Conservation (phyloP, 2,797 vertebrate species). For the Catamblyrhynchus diadema region DNA sequence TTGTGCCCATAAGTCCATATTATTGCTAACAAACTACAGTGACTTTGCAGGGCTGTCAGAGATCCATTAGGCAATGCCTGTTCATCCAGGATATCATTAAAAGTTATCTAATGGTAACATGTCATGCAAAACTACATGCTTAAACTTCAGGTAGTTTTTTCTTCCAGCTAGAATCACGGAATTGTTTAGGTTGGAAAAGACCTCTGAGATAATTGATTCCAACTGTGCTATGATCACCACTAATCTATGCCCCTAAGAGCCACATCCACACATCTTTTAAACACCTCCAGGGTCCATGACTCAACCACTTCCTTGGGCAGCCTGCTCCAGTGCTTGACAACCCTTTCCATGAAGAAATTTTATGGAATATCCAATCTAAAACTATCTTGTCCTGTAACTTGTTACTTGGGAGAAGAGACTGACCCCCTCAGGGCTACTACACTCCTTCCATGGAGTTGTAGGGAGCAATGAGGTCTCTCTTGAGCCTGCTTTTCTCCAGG, state of each 20-base stretch:
- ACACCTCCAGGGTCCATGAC: not conserved
- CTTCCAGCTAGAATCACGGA: not conserved
- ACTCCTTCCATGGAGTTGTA: not conserved
- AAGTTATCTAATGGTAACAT: not conserved
- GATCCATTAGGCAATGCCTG: not conserved
- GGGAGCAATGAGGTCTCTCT: not conserved
- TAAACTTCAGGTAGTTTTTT: not conserved
- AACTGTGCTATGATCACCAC: not conserved
- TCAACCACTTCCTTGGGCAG: not conserved
- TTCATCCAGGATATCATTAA: not conserved
- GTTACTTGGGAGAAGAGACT: not conserved
- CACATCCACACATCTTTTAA: not conserved
- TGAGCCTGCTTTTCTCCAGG: not conserved
- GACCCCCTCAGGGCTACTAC: not conserved
- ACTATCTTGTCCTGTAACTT: not conserved
- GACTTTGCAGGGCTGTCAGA: not conserved
- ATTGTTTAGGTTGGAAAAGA: not conserved
- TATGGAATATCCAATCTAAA: not conserved
- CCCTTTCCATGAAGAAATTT: not conserved
- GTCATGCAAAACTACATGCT: not conserved
- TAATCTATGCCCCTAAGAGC: not conserved
- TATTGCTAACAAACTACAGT: not conserved
- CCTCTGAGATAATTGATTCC: not conserved
- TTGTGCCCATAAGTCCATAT: not conserved
- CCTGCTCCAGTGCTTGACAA: not conserved